A percentile compares a stretch with the other conserved stretches of the same genome.
These are phyloP conservation scores for Polydrusus pterygomalis DNA, from an alignment of 2,888 invertebrate genomes.

Conservation along the genomic window DNA sequence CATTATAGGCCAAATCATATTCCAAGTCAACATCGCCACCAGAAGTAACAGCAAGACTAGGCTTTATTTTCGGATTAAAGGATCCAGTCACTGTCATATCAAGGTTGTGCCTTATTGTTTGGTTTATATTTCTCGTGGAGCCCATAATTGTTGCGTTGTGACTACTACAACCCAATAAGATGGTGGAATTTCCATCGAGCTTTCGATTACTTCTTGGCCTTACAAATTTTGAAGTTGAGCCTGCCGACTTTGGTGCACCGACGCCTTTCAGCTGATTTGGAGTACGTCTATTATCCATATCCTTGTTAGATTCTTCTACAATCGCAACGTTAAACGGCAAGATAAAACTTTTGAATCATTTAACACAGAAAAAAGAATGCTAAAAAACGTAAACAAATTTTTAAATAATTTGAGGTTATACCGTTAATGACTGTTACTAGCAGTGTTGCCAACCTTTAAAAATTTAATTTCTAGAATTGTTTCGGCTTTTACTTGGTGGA, in stretches of 20 bases:
- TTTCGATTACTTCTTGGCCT: constrained; percentile 34
- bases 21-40: constrained; percentile 37
- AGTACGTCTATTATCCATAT: constrained; percentile 28
- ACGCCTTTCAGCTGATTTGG: constrained; percentile 17
- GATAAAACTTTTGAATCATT: neutral
- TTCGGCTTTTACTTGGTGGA: too few relatives aligned
- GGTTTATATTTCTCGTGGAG: constrained; percentile 13
- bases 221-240: constrained; percentile 34
- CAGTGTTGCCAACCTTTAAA: too few relatives aligned
- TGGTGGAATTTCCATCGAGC: constrained; percentile 30
- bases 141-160: constrained; percentile 1
- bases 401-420: neutral
- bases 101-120: constrained; percentile 32
- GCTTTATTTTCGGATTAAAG: constrained; percentile 20
- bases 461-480: too few relatives aligned
- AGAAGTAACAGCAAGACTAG: constrained; percentile 1
- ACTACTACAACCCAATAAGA: neutral
- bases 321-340: too few relatives aligned
- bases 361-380: neutral
- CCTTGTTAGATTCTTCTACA: neutral
- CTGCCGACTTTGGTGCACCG: neutral
- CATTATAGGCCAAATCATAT: constrained; percentile 55
- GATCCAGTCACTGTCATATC: constrained; percentile 27
- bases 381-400: neutral
- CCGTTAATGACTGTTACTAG: too few relatives aligned